Evolutionary conservation across 2,888 invertebrate species (phyloP).

Genomic region (Drosophila quinaria): DNA sequence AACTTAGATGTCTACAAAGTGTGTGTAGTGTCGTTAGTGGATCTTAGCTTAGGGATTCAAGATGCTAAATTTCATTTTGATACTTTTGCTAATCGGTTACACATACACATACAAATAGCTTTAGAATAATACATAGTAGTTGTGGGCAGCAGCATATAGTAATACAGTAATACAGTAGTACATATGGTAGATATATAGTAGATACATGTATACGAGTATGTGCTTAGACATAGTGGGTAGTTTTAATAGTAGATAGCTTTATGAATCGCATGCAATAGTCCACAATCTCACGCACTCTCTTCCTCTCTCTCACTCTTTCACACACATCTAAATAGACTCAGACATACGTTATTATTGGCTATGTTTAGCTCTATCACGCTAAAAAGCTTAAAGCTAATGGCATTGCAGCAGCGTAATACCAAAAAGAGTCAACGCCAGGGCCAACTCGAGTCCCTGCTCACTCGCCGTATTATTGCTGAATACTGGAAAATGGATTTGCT

Average conservation of each 20-base stretch:
- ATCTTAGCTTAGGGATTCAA: constrained; percentile 34
- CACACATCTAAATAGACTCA: constrained; percentile 7
- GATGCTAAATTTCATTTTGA: constrained; percentile 50
- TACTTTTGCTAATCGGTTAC: constrained; percentile 61
- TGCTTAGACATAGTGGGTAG: constrained; percentile 16
- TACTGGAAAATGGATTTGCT: constrained; percentile 86
- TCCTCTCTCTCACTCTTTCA: constrained; percentile 2
- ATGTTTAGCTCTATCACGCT: constrained; percentile 21
- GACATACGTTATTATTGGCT: constrained; percentile 10
- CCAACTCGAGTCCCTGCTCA: constrained; percentile 23
- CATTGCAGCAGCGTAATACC: constrained; percentile 43
- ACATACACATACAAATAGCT: constrained; percentile 46
- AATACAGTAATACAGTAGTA: constrained; percentile 54
- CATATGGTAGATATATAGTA: constrained; percentile 58
- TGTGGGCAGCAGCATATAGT: constrained; percentile 58
- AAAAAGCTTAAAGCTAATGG: constrained; percentile 55
- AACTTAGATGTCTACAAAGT: constrained; percentile 44
- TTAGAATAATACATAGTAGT: constrained; percentile 52
- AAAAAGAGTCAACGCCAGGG: constrained; percentile 43
- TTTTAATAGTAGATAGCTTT: constrained; percentile 19
- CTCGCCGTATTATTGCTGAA: constrained; percentile 74
- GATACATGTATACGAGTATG: constrained; percentile 57
- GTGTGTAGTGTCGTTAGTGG: constrained; percentile 30
- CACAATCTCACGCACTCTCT: constrained; percentile 24
- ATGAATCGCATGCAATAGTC: constrained; percentile 33